phyloP scores from a whole-genome alignment of 1,140 invertebrate species.

The Streblospio benedicti region DNA sequence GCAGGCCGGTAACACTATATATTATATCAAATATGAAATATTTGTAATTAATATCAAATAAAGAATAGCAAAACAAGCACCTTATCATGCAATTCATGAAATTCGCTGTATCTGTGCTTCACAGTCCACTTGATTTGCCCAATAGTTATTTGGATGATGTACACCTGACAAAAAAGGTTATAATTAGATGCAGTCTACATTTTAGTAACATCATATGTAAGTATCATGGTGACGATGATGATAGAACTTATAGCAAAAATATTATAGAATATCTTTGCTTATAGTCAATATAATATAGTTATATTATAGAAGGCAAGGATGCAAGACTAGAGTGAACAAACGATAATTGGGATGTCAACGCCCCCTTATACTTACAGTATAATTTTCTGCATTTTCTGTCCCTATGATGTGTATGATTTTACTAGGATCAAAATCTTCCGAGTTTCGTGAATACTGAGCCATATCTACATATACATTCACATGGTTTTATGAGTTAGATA shows the following conservation, averaged over 20 bases:
- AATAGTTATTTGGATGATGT: slow-evolving; percentile 60
- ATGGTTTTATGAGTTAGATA: too few species aligned
- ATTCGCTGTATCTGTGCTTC: slow-evolving; percentile 77
- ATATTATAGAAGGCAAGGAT: background rate
- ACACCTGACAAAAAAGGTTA: slow-evolving; percentile 42
- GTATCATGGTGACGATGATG: background rate
- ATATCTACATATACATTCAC: too few species aligned
- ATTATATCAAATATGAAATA: too few species aligned
- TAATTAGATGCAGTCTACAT: background rate
- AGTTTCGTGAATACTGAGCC: slow-evolving; percentile 34
- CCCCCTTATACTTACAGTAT: slow-evolving; percentile 28
- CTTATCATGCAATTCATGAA: slow-evolving; percentile 74
- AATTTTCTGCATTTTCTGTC: slow-evolving; percentile 30
- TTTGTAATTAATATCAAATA: background rate
- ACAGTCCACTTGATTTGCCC: slow-evolving; percentile 69
- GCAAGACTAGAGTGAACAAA: background rate
- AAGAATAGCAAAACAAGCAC: too few species aligned
- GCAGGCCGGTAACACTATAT: too few species aligned
- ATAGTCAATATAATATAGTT: background rate
- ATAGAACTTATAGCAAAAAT: background rate
- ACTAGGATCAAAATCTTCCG: slow-evolving; percentile 26
- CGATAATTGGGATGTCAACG: background rate
- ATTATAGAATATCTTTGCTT: background rate
- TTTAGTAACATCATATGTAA: background rate
- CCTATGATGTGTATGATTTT: slow-evolving; percentile 31